Percentiles rank a stretch among this genome's conserved stretches.
Conservation (phyloP, 2,113 vertebrate genomes). For the Lasiurus cinereus region DNA sequence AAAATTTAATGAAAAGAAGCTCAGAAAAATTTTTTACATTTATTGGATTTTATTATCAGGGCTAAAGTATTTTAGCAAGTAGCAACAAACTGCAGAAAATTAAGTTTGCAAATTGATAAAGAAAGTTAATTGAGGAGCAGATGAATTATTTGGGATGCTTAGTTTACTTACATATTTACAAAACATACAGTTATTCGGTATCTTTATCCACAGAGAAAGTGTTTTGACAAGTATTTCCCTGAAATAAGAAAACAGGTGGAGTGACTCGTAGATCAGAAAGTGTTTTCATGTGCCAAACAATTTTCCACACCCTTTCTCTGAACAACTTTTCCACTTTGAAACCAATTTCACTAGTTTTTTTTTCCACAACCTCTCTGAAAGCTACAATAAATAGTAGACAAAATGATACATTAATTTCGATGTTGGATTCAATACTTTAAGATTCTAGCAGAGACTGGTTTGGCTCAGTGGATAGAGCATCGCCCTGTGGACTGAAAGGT, state of each 20-base stretch:
- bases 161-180: not conserved
- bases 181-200: not conserved
- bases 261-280: not conserved
- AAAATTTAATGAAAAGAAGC: not conserved
- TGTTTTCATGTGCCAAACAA: not conserved
- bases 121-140: not conserved
- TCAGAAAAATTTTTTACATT: not conserved
- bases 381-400: not conserved
- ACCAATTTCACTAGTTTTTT: not conserved
- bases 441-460: no score
- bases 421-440: not conserved
- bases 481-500: no score
- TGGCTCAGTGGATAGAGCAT: no score
- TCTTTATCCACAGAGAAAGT: not conserved
- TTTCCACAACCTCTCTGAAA: not conserved
- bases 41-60: not conserved
- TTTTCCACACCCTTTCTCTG: not conserved
- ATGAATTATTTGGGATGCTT: conserved; percentile 20
- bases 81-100: not conserved
- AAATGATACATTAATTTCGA: not conserved
- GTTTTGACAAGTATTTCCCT: not conserved
- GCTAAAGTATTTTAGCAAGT: not conserved
- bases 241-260: not conserved
- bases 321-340: not conserved
- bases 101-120: not conserved